These are phyloP conservation scores for Paradisaea rubra DNA, from an alignment of 2,113 vertebrate species.

Conservation along the genomic window DNA sequence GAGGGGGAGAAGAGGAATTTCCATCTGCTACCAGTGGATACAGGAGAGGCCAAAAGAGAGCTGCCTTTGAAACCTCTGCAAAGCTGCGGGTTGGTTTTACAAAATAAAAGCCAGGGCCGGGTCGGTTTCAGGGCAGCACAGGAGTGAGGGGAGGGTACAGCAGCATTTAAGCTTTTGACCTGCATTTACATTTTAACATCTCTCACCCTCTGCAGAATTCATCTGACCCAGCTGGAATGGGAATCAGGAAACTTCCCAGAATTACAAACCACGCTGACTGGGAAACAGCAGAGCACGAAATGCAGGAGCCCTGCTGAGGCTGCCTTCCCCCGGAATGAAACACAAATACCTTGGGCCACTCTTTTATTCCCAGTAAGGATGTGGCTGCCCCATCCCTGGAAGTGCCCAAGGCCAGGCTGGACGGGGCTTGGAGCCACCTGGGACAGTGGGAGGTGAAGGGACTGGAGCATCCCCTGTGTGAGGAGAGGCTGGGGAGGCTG, in stretches of 20 bases:
- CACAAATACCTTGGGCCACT: neutral
- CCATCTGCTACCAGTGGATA: neutral
- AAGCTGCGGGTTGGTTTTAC: neutral
- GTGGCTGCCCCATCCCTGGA: neutral
- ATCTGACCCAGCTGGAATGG: neutral
- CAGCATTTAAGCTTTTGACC: neutral
- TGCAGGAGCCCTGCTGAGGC: neutral
- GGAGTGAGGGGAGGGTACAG: neutral
- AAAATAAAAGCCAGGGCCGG: neutral
- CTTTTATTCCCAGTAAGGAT: rapidly evolving
- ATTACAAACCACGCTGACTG: neutral
- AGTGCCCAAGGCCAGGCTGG: neutral
- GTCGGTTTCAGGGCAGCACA: neutral
- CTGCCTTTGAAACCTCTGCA: neutral
- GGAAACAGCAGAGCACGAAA: neutral
- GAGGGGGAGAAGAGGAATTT: neutral
- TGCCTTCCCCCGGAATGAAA: neutral
- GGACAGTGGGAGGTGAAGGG: rapidly evolving
- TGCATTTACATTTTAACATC: neutral
- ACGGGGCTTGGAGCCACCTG: neutral
- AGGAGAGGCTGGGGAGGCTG: neutral
- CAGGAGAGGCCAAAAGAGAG: neutral
- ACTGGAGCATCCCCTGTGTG: neutral
- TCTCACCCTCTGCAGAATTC: neutral
- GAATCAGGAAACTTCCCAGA: neutral